Percentiles rank a stretch among this genome's conserved stretches.
Conservation (phyloP, 1,140 invertebrate genomes). For the Ditylenchus dipsaci region DNA sequence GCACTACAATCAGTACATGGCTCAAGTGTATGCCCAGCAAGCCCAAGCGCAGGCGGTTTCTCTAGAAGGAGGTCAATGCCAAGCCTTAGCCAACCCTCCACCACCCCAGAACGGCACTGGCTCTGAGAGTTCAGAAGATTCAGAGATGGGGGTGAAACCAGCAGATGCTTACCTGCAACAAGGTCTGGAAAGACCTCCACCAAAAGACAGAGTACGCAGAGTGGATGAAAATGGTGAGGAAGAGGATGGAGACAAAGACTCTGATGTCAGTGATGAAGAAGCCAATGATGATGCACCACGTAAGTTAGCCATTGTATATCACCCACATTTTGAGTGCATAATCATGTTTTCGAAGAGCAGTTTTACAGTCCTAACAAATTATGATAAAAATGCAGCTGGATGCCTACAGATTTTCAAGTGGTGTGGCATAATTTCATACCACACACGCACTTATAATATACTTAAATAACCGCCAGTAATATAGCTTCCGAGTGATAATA, state of each 20-base stretch:
- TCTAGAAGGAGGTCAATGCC: neutral
- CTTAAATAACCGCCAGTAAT: no score
- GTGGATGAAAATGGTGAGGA: slow-evolving; percentile 22
- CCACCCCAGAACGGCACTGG: neutral
- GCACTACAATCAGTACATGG: slow-evolving; percentile 47
- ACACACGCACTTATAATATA: no score
- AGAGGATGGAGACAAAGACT: slow-evolving; percentile 13
- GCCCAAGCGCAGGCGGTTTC: slow-evolving; percentile 36
- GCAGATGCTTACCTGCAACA: slow-evolving; percentile 31
- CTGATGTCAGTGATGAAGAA: slow-evolving; percentile 37
- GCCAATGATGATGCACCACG: slow-evolving; percentile 2
- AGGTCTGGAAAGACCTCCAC: slow-evolving; percentile 26
- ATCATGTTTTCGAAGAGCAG: neutral
- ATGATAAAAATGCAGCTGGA: no score
- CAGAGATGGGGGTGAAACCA: slow-evolving; percentile 36
- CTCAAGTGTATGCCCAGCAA: slow-evolving; percentile 47
- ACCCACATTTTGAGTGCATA: neutral
- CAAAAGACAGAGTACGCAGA: slow-evolving; percentile 30
- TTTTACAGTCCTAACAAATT: no score
- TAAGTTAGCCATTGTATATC: neutral
- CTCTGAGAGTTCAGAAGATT: slow-evolving; percentile 26
- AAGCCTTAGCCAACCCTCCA: neutral
- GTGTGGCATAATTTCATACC: no score
- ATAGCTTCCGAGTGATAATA: no score
- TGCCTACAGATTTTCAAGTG: neutral